Evolutionary conservation across 2,797 vertebrate genomes (phyloP).

Genomic region (Argyrosomus regius): DNA sequence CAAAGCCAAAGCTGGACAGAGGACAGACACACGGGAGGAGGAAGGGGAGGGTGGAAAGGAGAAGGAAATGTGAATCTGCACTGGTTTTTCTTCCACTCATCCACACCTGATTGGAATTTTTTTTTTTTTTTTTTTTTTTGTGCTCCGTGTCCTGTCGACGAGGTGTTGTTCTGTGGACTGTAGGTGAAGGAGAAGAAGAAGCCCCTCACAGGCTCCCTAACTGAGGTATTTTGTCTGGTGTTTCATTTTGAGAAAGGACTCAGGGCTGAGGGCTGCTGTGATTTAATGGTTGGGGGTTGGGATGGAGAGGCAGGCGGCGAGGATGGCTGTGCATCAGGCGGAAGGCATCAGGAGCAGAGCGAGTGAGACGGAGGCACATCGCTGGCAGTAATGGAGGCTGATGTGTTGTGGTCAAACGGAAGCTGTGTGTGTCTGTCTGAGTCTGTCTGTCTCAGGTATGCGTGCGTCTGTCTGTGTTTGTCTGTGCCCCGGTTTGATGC

Average conservation of each 20-base stretch:
- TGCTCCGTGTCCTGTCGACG: conserved; percentile 60
- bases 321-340: conserved; percentile 71
- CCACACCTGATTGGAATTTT: conserved; percentile 78
- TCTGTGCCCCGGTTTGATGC: conserved; percentile 40
- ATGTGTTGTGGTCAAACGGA: conserved; percentile 83
- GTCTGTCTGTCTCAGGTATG: conserved; percentile 69
- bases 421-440: conserved; percentile 67
- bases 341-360: conserved; percentile 69
- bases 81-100: conserved; percentile 62
- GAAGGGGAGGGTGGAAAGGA: conserved; percentile 65
- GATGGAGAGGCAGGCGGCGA: conserved; percentile 58
- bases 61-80: conserved; percentile 70
- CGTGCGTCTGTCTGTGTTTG: conserved; percentile 49
- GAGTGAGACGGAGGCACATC: conserved; percentile 68
- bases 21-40: conserved; percentile 72
- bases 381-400: conserved; percentile 81
- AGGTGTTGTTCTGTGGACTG: conserved; percentile 64
- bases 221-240: conserved; percentile 75
- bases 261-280: conserved; percentile 45
- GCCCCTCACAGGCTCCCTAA: conserved; percentile 38
- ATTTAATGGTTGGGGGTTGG: conserved; percentile 72
- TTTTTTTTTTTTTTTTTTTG: conserved; percentile 48
- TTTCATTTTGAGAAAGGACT: conserved; percentile 50
- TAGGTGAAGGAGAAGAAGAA: conserved; percentile 55
- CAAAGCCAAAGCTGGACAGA: conserved; percentile 85